Evolutionary conservation across 2,113 vertebrate species (phyloP).

Genomic region (Cricetomys ansorgei): DNA sequence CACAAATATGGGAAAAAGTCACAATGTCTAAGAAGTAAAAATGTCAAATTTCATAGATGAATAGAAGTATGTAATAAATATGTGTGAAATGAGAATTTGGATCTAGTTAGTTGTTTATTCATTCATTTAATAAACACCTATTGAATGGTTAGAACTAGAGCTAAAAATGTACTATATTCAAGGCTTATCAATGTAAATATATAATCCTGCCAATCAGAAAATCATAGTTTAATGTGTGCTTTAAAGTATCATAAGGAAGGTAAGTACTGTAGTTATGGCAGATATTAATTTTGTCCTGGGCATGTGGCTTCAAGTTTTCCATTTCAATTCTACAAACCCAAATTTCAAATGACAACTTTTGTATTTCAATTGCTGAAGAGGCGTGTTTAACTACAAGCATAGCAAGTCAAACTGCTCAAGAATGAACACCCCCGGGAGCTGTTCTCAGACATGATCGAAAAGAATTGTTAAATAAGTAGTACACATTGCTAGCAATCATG

Average conservation of each 20-base stretch:
- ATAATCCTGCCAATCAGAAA: neutral
- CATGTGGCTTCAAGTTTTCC: neutral
- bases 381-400: neutral
- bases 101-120: neutral
- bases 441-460: neutral
- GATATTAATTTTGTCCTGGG: neutral
- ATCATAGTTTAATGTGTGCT: neutral
- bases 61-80: constrained; percentile 3
- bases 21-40: constrained; percentile 14
- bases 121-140: neutral
- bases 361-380: neutral
- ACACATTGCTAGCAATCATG: neutral
- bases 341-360: neutral
- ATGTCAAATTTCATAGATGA: neutral
- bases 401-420: neutral
- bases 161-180: neutral
- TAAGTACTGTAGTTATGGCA: neutral
- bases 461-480: neutral
- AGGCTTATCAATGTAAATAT: neutral
- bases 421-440: neutral
- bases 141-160: neutral
- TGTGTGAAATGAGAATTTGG: neutral
- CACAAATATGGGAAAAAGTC: neutral
- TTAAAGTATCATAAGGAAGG: neutral
- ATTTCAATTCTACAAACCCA: neutral